phyloP scores from a whole-genome alignment of 37 sponge, comb jelly and placozoan genomes.

The Dysidea cf. avara region DNA sequence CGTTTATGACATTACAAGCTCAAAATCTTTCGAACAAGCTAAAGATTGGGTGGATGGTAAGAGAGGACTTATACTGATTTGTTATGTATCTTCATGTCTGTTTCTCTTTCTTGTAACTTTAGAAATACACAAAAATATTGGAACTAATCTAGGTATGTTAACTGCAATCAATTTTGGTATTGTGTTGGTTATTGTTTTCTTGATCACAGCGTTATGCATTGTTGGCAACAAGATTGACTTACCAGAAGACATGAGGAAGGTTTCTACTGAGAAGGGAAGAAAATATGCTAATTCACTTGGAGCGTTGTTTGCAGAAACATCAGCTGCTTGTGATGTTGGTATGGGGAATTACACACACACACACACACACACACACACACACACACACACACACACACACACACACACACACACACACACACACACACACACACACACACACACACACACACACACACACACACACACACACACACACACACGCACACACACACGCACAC shows the following conservation, averaged over 20 bases:
- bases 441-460: no score
- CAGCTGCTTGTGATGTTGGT: slow-evolving; percentile 56
- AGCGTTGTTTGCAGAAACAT: slow-evolving; percentile 62
- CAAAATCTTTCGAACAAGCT: slow-evolving; percentile 72
- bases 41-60: slow-evolving; percentile 77
- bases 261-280: slow-evolving; percentile 36
- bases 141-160: no score
- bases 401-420: no score
- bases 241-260: slow-evolving; percentile 29
- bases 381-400: no score
- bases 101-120: neutral
- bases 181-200: neutral
- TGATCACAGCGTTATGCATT: slow-evolving; percentile 42
- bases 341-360: no score
- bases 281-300: slow-evolving; percentile 47
- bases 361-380: no score
- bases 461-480: no score
- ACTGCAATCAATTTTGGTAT: no score
- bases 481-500: no score
- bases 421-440: no score
- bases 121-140: no score
- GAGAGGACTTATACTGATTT: neutral
- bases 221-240: slow-evolving; percentile 68
- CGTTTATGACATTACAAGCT: slow-evolving; percentile 81
- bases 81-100: neutral